Conservation (phyloP, 2,888 invertebrate species). For the Spilosoma lubricipeda region DNA sequence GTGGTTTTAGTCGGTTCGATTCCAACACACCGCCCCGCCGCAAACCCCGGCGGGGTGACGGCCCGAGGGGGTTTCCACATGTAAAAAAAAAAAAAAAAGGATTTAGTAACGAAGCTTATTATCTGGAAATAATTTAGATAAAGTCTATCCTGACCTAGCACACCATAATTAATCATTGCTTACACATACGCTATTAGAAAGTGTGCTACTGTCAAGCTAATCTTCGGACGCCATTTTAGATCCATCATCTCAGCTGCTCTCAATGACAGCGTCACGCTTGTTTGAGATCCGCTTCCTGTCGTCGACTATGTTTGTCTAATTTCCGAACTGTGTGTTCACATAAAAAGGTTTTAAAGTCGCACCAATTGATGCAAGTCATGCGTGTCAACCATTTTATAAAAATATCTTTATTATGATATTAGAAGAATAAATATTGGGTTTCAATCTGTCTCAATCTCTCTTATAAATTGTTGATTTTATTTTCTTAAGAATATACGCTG, state of each 20-base stretch:
- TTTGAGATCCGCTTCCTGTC: conserved; percentile 67
- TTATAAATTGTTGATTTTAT: conserved; percentile 17
- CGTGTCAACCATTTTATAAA: conserved; percentile 47
- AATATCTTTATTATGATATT: conserved; percentile 41
- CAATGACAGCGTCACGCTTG: conserved; percentile 59
- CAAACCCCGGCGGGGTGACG: no score
- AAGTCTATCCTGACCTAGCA: conserved; percentile 44
- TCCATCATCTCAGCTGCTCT: conserved; percentile 53
- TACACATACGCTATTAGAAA: conserved; percentile 46
- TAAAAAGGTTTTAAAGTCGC: conserved; percentile 65
- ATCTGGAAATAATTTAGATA: conserved; percentile 28
- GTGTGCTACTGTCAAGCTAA: conserved; percentile 46
- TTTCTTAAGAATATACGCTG: conserved; percentile 4
- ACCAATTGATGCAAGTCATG: conserved; percentile 76
- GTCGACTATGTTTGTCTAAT: conserved; percentile 72
- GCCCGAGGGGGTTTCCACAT: no score
- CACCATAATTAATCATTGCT: conserved; percentile 47
- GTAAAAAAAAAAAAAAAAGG: no score
- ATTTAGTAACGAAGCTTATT: not conserved
- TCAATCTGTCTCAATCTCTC: conserved; percentile 39
- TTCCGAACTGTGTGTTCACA: conserved; percentile 70
- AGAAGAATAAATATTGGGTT: conserved; percentile 42
- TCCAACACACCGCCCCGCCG: no score
- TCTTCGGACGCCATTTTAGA: conserved; percentile 50
- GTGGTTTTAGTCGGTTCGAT: no score